Base-by-base conservation (phyloP, 1,140 invertebrate species). In the Radopholus similis region DNA sequence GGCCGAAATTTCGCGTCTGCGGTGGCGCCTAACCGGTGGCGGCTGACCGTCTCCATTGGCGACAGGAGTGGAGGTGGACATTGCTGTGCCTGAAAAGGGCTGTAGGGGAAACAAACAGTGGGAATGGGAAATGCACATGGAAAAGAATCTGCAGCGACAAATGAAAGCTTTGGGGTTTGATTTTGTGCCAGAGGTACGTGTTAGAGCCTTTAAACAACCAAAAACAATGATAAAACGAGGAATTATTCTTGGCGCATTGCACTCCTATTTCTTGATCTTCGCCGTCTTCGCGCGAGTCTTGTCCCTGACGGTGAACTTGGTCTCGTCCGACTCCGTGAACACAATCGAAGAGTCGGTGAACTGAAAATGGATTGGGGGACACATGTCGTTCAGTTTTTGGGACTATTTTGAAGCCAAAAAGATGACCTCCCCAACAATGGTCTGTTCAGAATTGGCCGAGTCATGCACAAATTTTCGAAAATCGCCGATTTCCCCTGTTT, bases 241-340 rank as follows among this genome's bases (percentile, higher is more conserved):
- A 28, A 67, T n/a, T n/a, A n/a, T n/a, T n/a, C n/a, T n/a, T n/a
- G n/a, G n/a, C n/a, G n/a, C n/a, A n/a, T n/a, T n/a, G n/a, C n/a
- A 26, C n/a, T 38, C 18, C 49, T n/a, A 57, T 63, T 82, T 82
- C 42, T 80, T 80, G 42, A 79, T 73, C 64, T 80, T 82, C 13
- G 78, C 78, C 26, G 73, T 75, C 44, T 80, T 80, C 4, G 78
- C 78, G 34, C 69, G 66, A 9, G 65, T 66, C 26, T 71, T 70
- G 59, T 80, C 78, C 38, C 80, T 56, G 23, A 71, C 70, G 9
- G 71, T 49, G 1, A 51, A 18, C 51, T 72, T 76, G 23, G 70
- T 80, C 21, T 72, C 71, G 35, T 80, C 73, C 15, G 54, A 68
- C n/a, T 76, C 71, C 1, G 77, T 77, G 37, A 68, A 80, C 18